Percentiles rank a stretch among this genome's conserved stretches.
These are phyloP conservation scores for Hydropsyche betteni DNA, from an alignment of 2,888 invertebrate genomes.

Conservation along the genomic window DNA sequence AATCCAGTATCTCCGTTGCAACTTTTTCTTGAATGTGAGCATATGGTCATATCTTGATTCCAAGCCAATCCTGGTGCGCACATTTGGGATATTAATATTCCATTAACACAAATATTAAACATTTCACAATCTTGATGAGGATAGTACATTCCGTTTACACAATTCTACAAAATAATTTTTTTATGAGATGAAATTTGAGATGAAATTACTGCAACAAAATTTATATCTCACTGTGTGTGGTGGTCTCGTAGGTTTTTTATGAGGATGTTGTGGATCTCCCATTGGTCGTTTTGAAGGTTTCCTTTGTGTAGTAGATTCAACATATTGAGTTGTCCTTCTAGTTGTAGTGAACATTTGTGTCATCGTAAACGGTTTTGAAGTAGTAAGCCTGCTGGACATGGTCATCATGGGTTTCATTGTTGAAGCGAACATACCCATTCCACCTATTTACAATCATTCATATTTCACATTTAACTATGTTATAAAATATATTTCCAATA, in stretches of 20 bases:
- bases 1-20: constrained; percentile 59
- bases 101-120: constrained; percentile 83
- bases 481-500: background rate
- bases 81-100: constrained; percentile 71
- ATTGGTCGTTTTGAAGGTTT: constrained; percentile 59
- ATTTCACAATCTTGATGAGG: constrained; percentile 76
- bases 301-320: constrained; percentile 55
- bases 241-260: constrained; percentile 57
- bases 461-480: background rate
- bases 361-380: background rate
- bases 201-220: background rate
- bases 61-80: constrained; percentile 83
- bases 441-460: background rate
- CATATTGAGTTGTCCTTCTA: constrained; percentile 13
- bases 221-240: constrained; percentile 43
- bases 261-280: constrained; percentile 54
- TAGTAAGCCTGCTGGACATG: background rate
- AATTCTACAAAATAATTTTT: constrained; percentile 58
- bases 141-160: constrained; percentile 79
- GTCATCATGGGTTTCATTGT: background rate
- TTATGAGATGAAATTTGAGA: no score
- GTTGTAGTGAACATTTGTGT: constrained; percentile 7
- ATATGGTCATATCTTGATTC: constrained; percentile 72
- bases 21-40: constrained; percentile 58
- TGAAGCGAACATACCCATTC: background rate